Evolutionary conservation across 2,113 vertebrate genomes (phyloP), one percentile per base, ranked within the genome.

Genomic region (Epinephelus fuscoguttatus): DNA sequence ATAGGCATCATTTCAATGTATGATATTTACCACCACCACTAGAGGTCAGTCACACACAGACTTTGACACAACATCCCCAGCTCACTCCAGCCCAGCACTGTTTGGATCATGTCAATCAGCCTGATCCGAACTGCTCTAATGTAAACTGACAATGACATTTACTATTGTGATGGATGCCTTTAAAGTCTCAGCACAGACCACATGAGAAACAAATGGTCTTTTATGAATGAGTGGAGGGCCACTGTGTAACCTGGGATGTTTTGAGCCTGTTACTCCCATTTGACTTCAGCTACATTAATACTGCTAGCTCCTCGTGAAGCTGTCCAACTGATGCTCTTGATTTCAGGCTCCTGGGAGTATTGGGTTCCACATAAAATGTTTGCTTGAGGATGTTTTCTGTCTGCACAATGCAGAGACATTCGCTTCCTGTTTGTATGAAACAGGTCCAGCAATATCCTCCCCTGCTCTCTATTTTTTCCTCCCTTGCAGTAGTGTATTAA

Each of bases 31-130:
- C 17, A 21, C 25, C 1, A 56, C 94, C 94, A 94, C 88, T 88
- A 94, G 94, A 83, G 84, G 89, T 87, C 94, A 93, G 80, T 84
- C 85, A 81, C 67, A 56, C 53, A 86, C 64, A 50, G 25, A 33
- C 57, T 52, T 78, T 52, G 47, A 72, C 66, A 56, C 15, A 47
- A 27, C 45, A 45, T 66, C 13, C 25, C 1, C 1, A 4, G 15
- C 11, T 11, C 27, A 12, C 30, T 40, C 30, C 13, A 57, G 0
- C n/a, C 47, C 30, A 9, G 13, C 19, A 50, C 63, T 49, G 15
- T 73, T 21, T 17, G n/a, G 27, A 69, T 76, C 63, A 25, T 70
- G 49, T 42, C 40, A 45, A 45, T 55, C 4, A 30, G 57, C 6
- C 73, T 55, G 9, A 76, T 74, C n/a, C 37, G 14, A 80, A 2